Percentiles rank a stretch among this genome's conserved stretches.
These are phyloP conservation scores for Nothobranchius kuhntae DNA, from an alignment of 2,113 vertebrate species.

Conservation along the genomic window DNA sequence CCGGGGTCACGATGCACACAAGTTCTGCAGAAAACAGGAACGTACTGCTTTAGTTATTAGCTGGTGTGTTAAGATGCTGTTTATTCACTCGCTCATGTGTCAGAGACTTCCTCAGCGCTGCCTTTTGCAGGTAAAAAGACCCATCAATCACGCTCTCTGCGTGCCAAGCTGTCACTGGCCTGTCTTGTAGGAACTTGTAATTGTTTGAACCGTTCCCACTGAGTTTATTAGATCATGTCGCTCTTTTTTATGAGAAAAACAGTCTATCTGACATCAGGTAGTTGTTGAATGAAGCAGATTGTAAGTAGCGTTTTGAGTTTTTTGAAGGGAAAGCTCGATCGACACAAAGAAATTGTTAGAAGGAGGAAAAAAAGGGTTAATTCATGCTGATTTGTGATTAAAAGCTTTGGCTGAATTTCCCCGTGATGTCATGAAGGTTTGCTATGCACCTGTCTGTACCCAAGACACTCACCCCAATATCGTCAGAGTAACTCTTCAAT, in stretches of 20 bases:
- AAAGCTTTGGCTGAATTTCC: slow-evolving; percentile 45
- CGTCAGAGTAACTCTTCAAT: slow-evolving; percentile 7
- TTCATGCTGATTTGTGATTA: slow-evolving; percentile 61
- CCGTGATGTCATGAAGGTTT: slow-evolving; percentile 41
- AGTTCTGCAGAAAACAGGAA: slow-evolving; percentile 11
- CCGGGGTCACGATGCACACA: too few species aligned
- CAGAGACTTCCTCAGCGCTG: slow-evolving; percentile 54
- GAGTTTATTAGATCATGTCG: slow-evolving; percentile 51
- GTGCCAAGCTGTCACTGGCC: slow-evolving; percentile 67
- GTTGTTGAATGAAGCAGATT: not conserved
- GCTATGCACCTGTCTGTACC: slow-evolving; percentile 31
- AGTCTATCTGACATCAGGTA: slow-evolving; percentile 48
- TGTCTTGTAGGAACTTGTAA: slow-evolving; percentile 74
- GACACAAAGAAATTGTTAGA: not conserved
- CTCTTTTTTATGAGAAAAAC: slow-evolving; percentile 43
- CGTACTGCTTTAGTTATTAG: not conserved
- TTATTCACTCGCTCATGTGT: slow-evolving; percentile 53
- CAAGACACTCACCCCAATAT: slow-evolving; percentile 20
- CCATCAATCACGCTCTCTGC: slow-evolving; percentile 57
- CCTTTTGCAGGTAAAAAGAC: slow-evolving; percentile 48
- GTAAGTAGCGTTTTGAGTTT: too few species aligned
- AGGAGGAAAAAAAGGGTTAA: too few species aligned
- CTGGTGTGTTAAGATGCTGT: slow-evolving; percentile 20
- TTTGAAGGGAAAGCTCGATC: slow-evolving; percentile 55
- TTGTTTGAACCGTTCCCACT: slow-evolving; percentile 63